Conservation (phyloP, 1,140 invertebrate species). For the Dendrolimus kikuchii region DNA sequence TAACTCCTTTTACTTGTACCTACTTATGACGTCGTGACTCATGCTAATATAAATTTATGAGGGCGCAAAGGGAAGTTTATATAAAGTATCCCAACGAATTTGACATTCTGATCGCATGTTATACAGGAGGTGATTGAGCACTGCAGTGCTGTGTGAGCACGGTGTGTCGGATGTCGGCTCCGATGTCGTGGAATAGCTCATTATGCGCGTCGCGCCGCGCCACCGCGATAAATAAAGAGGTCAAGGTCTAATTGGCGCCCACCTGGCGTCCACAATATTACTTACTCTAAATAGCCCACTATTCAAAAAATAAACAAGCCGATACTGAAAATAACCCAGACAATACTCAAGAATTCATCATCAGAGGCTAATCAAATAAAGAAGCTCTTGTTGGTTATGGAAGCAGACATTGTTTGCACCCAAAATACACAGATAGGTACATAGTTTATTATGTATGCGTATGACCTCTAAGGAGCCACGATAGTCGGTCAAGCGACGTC, state of each 20-base stretch:
- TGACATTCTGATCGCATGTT: no score
- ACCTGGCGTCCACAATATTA: conserved; percentile 37
- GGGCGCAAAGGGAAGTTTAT: no score
- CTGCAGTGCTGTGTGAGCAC: conserved; percentile 11
- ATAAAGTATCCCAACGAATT: no score
- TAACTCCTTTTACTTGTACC: no score
- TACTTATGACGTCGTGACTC: no score
- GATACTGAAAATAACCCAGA: no score
- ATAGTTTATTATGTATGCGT: neutral
- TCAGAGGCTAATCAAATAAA: no score
- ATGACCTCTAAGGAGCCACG: neutral
- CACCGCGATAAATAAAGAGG: conserved; percentile 37
- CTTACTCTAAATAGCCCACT: conserved; percentile 5
- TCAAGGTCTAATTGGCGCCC: conserved; percentile 56
- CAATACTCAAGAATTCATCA: no score
- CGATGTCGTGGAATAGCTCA: conserved; percentile 46
- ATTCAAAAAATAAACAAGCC: no score
- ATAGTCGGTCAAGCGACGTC: conserved; percentile 4
- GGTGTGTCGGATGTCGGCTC: conserved; percentile 28
- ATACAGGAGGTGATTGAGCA: neutral
- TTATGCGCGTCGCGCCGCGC: conserved; percentile 33
- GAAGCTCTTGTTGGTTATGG: no score
- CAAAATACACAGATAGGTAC: neutral
- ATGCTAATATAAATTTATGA: no score
- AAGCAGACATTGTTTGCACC: no score